phyloP scores from a whole-genome alignment of 1,140 invertebrate species.

The Goniozus legneri region DNA sequence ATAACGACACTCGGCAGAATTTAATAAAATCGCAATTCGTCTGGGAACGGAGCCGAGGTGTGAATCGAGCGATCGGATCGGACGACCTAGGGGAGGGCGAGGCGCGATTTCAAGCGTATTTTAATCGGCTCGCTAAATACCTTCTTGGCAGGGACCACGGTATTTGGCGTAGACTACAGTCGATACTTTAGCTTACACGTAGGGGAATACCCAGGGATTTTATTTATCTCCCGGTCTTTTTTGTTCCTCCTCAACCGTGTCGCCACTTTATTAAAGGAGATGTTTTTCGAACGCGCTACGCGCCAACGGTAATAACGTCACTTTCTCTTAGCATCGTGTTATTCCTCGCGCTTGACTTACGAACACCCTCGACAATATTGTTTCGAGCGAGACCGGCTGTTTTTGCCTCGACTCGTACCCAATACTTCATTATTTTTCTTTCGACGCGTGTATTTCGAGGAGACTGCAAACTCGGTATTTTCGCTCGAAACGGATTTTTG shows the following conservation, averaged over 20 bases:
- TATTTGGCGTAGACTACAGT: not conserved
- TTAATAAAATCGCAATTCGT: not conserved
- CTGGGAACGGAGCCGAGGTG: not conserved
- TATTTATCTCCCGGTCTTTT: not conserved
- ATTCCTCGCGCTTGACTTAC: not conserved
- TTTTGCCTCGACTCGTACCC: not conserved
- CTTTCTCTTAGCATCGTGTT: not conserved
- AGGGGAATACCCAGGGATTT: too few species aligned
- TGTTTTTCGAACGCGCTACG: not conserved
- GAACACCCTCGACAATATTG: not conserved
- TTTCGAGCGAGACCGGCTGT: not conserved
- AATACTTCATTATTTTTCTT: not conserved
- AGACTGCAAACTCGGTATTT: too few species aligned
- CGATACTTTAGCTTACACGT: too few species aligned
- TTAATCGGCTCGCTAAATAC: not conserved
- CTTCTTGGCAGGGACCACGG: not conserved
- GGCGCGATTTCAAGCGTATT: not conserved
- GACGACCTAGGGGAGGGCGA: not conserved
- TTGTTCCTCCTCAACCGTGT: too few species aligned
- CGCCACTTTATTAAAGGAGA: too few species aligned
- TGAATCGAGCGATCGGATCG: not conserved
- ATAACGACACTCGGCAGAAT: not conserved
- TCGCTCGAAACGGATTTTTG: too few species aligned
- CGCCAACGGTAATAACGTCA: not conserved
- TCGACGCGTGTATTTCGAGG: too few species aligned